Evolutionary conservation across 1,140 invertebrate genomes (phyloP), one percentile per base, ranked within the genome.

Genomic region (Caenorhabditis briggsae): DNA sequence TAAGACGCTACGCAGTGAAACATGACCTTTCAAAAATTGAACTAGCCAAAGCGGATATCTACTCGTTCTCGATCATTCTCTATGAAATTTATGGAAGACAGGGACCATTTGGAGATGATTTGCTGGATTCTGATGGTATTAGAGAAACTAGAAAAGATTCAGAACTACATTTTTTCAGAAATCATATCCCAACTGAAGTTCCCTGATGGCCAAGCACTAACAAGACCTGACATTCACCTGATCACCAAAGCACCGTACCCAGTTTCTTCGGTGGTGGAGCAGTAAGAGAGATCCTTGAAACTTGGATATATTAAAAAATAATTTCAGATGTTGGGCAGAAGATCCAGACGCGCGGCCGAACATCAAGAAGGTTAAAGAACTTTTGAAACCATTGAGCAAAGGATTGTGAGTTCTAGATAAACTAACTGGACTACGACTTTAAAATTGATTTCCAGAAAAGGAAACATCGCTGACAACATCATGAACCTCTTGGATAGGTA

Each of bases 401-500:
- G 84, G 84, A 70, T 53, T 78, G 84, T 86, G 18, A 70, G 58
- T 18, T 55, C 16, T 64, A 43, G 46, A 25, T 33, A 2, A 25
- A 25, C 25, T 9, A 61, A 25, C 14, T 33, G 33, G 33, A 3
- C 23, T 11, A n/a, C n/a, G n/a, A n/a, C n/a, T n/a, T n/a, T n/a
- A 20, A 33, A 33, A 5, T 0, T 0, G 1, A 11, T 33, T 86
- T 92, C n/a, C 88, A 95, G 94, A 92, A 96, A 96, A 92, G 94
- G 95, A 20, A 96, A 96, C 91, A 96, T 96, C 85, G 95, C 96
- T 89, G 96, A 96, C 92, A 96, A 96, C 92, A 96, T 96, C 95
- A 93, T 96, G 84, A 94, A 95, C 0, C 96, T 96, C 89, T 96
- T 96, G 95, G 95, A 96, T 92, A 96, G 96, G 90, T 96, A 96